These are phyloP conservation scores for Epizoanthus stellaris DNA, from an alignment of 92 coral and sea anemone species.

Conservation along the genomic window DNA sequence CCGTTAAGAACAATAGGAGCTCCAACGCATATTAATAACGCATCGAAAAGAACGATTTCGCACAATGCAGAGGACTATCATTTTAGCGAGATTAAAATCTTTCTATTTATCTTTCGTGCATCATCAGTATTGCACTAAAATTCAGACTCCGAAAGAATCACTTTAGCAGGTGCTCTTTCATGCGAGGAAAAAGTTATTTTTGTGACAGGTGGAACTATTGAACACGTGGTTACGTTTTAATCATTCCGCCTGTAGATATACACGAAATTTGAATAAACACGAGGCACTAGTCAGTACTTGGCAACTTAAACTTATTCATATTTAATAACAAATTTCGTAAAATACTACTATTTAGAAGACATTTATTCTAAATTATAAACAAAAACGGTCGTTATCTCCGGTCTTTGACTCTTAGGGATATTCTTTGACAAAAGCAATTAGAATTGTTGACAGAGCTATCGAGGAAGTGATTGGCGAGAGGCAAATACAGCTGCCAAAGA, in stretches of 20 bases:
- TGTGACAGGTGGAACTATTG: neutral
- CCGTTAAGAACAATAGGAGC: neutral
- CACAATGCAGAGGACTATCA: too few relatives aligned
- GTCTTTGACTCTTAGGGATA: too few relatives aligned
- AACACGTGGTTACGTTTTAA: neutral
- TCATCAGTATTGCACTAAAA: neutral
- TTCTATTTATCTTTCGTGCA: too few relatives aligned
- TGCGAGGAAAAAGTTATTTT: neutral
- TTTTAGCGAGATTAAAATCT: too few relatives aligned
- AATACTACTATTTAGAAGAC: neutral
- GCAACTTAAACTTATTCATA: neutral
- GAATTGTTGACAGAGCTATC: neutral
- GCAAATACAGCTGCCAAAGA: neutral
- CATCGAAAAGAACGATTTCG: too few relatives aligned
- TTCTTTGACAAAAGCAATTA: neutral
- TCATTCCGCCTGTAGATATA: neutral
- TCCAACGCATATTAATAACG: too few relatives aligned
- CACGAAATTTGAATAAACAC: neutral
- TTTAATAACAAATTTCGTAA: neutral
- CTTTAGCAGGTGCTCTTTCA: neutral
- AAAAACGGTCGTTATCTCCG: neutral
- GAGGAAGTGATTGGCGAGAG: neutral
- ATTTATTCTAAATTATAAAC: neutral
- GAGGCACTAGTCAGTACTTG: neutral
- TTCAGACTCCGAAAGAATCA: neutral